A percentile compares a stretch with the other conserved stretches of the same genome.
These are phyloP conservation scores for Tachypleus tridentatus DNA, from an alignment of 1,140 invertebrate genomes.

Conservation along the genomic window DNA sequence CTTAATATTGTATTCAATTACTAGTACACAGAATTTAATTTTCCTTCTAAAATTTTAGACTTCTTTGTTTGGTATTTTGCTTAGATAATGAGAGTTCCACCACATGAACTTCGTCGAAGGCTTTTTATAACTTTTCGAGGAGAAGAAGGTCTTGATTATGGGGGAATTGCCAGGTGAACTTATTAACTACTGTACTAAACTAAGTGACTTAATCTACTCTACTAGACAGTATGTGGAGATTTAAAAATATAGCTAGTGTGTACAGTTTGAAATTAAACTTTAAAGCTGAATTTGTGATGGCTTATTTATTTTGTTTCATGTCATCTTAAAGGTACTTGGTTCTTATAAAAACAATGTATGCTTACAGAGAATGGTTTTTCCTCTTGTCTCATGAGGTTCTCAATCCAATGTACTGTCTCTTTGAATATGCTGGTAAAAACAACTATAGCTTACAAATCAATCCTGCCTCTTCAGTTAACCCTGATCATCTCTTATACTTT, in stretches of 20 bases:
- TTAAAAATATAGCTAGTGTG: too few relatives aligned
- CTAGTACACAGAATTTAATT: too few relatives aligned
- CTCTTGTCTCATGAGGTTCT: slow-evolving; percentile 97
- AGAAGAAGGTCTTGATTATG: slow-evolving; percentile 97
- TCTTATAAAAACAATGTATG: too few relatives aligned
- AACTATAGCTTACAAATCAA: slow-evolving; percentile 99
- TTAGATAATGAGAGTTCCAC: slow-evolving; percentile 86
- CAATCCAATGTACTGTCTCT: slow-evolving; percentile 99
- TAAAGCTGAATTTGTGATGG: too few relatives aligned
- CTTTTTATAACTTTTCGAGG: slow-evolving; percentile 97
- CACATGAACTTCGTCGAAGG: slow-evolving; percentile 84
- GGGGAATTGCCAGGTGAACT: slow-evolving; percentile 66
- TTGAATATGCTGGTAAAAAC: slow-evolving; percentile 98
- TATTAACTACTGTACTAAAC: too few relatives aligned
- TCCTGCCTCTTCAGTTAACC: slow-evolving; percentile 97
- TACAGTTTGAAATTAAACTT: too few relatives aligned
- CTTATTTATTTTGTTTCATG: too few relatives aligned
- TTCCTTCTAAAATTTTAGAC: too few relatives aligned
- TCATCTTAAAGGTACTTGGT: too few relatives aligned
- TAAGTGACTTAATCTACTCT: too few relatives aligned
- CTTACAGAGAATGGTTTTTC: slow-evolving; percentile 90
- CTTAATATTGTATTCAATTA: too few relatives aligned
- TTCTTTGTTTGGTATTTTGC: neutral
- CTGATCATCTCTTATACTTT: slow-evolving; percentile 97
- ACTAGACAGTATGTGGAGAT: too few relatives aligned